Evolutionary conservation across 2,113 vertebrate species (phyloP), one percentile per base, ranked within the genome.

Genomic region (Poeciliopsis occidentalis): DNA sequence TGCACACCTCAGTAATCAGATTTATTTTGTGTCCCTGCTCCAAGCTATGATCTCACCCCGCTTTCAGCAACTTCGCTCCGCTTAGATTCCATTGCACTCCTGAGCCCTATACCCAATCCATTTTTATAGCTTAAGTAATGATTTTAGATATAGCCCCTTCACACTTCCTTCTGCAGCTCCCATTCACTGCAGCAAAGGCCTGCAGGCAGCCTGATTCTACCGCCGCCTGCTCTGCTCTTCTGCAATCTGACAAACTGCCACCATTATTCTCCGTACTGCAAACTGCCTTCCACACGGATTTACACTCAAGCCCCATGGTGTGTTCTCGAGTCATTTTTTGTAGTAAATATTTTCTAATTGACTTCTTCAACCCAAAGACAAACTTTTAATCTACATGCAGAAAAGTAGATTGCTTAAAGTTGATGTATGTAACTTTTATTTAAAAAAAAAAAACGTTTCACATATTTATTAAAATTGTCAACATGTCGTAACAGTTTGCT

Each of bases 81-180:
- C 71, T 69, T 73, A 79, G 88, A 87, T 88, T 82, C 88, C 80
- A 79, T 67, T 37, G 68, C 67, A 4, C n/a, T 71, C 69, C 63
- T 78, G 60, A 44, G 44, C 34, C 68, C 54, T 32, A 37, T 0
- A 0, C 22, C 34, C 6, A 44, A 76, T 73, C 73, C 7, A 69
- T 84, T 76, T 84, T 82, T 83, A 79, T 76, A 79, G 81, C 81
- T 75, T 85, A 32, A 71, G 79, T 72, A 84, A 82, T 79, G 83
- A 82, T 82, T 87, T 83, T 71, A 67, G 73, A 71, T 73, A 67
- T 47, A 44, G 54, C 72, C 69, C 77, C 26, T 64, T 80, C 73
- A 67, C 77, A 79, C 71, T 8, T 76, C 67, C 51, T 76, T 17
- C 76, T 79, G 67, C 15, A 64, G 75, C 75, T 73, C 54, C 72